A percentile compares a stretch with the other conserved stretches of the same genome.
phyloP scores from a whole-genome alignment of 1,140 invertebrate genomes.

The Drosophila azteca region DNA sequence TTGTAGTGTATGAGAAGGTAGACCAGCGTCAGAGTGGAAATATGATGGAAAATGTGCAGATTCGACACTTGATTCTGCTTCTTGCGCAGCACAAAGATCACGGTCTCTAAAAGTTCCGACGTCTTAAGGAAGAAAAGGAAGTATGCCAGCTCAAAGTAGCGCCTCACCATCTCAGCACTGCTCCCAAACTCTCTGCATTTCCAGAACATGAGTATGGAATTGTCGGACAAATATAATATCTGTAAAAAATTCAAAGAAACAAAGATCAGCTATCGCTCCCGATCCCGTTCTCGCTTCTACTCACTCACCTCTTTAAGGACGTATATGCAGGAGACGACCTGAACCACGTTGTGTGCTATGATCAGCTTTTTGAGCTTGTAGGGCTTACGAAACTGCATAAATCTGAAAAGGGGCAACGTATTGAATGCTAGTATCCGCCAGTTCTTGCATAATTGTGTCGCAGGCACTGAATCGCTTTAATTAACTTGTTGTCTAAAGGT shows the following conservation, averaged over 20 bases:
- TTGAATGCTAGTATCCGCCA: neutral
- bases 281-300: no score
- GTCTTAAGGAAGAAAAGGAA: conserved; percentile 86
- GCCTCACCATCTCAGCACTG: conserved; percentile 7
- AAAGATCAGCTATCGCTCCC: no score
- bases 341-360: conserved; percentile 63
- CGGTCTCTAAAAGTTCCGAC: conserved; percentile 87
- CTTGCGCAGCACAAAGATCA: conserved; percentile 92
- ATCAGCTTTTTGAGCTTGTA: conserved; percentile 67
- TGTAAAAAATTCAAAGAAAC: neutral
- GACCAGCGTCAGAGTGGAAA: conserved; percentile 88
- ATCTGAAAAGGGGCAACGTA: conserved; percentile 46
- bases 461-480: conserved; percentile 1
- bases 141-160: conserved; percentile 77
- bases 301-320: conserved; percentile 59
- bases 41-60: conserved; percentile 90
- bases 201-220: conserved; percentile 54
- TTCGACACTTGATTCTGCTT: conserved; percentile 90
- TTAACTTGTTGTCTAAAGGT: neutral
- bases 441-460: neutral
- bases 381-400: conserved; percentile 60
- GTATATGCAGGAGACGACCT: conserved; percentile 69
- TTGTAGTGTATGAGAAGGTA: conserved; percentile 89
- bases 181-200: conserved; percentile 40
- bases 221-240: conserved; percentile 37